These are phyloP conservation scores for Iguana delicatissima DNA, from an alignment of 2,797 vertebrate species.

Conservation along the genomic window DNA sequence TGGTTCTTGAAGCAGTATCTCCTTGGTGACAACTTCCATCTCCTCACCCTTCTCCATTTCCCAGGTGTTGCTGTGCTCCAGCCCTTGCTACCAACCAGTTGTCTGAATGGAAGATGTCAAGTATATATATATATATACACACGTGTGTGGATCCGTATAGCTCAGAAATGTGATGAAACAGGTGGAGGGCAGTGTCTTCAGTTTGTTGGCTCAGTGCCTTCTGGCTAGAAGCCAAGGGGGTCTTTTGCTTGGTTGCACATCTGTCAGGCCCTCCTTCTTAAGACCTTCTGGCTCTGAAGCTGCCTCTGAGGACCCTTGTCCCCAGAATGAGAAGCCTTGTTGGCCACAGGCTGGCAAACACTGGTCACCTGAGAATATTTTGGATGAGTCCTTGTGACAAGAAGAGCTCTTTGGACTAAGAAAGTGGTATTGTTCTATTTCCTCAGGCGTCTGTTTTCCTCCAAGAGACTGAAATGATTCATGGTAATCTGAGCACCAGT, in stretches of 20 bases:
- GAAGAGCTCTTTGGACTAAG: too few species aligned
- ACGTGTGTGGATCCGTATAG: neutral
- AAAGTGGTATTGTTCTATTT: neutral
- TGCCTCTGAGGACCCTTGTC: neutral
- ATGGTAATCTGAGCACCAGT: neutral
- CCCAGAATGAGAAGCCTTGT: neutral
- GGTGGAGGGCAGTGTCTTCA: neutral
- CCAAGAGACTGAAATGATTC: neutral
- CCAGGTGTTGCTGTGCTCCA: neutral
- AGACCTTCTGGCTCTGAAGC: neutral
- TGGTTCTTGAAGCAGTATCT: neutral
- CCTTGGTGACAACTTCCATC: slow-evolving; percentile 1
- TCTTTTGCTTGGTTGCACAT: neutral
- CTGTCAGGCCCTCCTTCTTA: neutral
- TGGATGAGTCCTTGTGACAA: too few species aligned
- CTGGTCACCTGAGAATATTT: neutral
- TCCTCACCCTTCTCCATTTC: slow-evolving; percentile 7
- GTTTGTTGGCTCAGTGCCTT: neutral
- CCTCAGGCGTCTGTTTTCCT: neutral
- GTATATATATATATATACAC: neutral
- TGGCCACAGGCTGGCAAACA: neutral
- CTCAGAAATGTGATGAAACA: neutral
- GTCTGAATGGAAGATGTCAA: neutral
- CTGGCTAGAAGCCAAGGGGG: neutral
- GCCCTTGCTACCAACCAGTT: neutral